A percentile compares a stretch with the other conserved stretches of the same genome.
Conservation (phyloP, 2,113 vertebrate genomes). For the Elephas maximus region DNA sequence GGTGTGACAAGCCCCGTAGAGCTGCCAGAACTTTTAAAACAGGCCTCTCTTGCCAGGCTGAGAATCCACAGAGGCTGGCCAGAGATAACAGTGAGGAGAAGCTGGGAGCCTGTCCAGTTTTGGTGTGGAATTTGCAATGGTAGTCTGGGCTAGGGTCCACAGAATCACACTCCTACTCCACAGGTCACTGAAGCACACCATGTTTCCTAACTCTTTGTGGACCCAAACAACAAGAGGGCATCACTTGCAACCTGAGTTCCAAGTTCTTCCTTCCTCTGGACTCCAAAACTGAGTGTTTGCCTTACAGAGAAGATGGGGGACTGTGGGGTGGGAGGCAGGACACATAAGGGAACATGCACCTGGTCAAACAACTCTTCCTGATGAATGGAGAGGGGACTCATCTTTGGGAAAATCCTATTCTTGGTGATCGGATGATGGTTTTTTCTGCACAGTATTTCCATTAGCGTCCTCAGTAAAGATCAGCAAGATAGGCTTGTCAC, state of each 20-base stretch:
- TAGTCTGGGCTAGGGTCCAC: conserved; percentile 87
- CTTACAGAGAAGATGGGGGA: background rate
- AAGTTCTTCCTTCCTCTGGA: background rate
- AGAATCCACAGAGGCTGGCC: conserved; percentile 90
- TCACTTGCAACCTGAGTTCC: background rate
- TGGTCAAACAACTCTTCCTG: background rate
- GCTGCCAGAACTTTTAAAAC: conserved; percentile 90
- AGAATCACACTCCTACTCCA: conserved; percentile 85
- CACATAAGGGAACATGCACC: fast-evolving
- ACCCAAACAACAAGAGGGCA: background rate
- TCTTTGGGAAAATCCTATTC: fast-evolving
- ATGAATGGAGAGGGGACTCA: background rate
- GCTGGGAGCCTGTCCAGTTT: conserved; percentile 88
- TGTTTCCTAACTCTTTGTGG: conserved; percentile 63
- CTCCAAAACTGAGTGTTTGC: background rate
- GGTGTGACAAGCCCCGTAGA: conserved; percentile 87
- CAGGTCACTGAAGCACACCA: conserved; percentile 88
- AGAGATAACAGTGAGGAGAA: conserved; percentile 92
- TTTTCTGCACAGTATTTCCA: background rate
- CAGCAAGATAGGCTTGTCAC: background rate
- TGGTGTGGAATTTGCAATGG: conserved; percentile 88
- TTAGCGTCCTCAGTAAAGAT: background rate
- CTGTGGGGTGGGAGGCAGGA: background rate
- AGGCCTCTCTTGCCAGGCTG: conserved; percentile 89
- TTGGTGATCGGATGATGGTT: background rate